A percentile compares a stretch with the other conserved stretches of the same genome.
phyloP scores from a whole-genome alignment of 2,888 invertebrate species.

The Flexamia atlantica region DNA sequence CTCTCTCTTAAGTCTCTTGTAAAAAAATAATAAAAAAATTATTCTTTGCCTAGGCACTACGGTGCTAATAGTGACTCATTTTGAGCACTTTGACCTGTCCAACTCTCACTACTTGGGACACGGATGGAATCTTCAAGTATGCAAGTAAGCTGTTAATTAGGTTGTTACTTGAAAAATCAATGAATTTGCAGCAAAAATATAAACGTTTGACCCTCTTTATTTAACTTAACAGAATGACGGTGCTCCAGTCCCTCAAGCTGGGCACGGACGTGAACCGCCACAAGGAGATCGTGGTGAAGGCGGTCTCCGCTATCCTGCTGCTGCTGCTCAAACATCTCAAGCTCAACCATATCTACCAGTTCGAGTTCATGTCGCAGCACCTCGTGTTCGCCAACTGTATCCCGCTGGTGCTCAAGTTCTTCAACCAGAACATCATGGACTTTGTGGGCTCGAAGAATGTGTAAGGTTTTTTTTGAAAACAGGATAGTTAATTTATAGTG shows the following conservation, averaged over 20 bases:
- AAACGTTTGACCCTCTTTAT: too few species aligned
- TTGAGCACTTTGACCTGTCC: too few species aligned
- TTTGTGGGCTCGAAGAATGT: conserved; percentile 97
- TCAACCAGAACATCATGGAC: conserved; percentile 97
- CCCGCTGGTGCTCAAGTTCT: conserved; percentile 97
- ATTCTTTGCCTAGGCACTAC: too few species aligned
- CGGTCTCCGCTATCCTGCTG: conserved; percentile 93
- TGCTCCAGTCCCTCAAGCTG: conserved; percentile 95
- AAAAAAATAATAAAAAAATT: too few species aligned
- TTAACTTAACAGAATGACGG: conserved; percentile 88
- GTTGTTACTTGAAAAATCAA: background rate
- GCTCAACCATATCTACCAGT: conserved; percentile 98
- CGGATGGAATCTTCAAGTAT: too few species aligned
- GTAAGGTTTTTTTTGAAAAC: conserved; percentile 75
- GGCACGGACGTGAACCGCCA: conserved; percentile 99
- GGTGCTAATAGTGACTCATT: too few species aligned
- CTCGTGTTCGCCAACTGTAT: conserved; percentile 99
- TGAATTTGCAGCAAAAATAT: too few species aligned
- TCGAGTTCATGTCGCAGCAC: conserved; percentile 99
- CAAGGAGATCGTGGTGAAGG: conserved; percentile 99
- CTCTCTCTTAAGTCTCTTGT: too few species aligned
- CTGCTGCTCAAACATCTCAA: conserved; percentile 98
- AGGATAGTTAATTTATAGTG: too few species aligned
- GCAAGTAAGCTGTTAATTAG: background rate
- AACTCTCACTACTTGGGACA: too few species aligned